Conservation (phyloP, 2,113 vertebrate genomes). For the Oryctolagus cuniculus region DNA sequence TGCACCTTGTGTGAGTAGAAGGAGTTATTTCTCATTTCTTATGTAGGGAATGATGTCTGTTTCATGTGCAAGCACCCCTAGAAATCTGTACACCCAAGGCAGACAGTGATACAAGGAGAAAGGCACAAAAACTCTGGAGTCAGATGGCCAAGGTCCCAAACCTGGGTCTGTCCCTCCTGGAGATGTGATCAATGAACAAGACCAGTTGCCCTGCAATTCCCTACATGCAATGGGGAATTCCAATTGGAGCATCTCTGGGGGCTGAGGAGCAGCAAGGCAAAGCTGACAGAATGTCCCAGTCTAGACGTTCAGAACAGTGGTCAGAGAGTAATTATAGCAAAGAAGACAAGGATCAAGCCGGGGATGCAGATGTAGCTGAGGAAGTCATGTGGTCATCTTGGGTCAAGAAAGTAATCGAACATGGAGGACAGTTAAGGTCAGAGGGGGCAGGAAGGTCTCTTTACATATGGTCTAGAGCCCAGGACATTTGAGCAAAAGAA, state of each 20-base stretch:
- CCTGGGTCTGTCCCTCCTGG: background rate
- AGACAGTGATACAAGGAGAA: background rate
- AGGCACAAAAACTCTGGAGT: background rate
- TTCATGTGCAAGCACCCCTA: background rate
- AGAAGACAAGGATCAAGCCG: background rate
- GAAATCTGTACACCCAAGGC: background rate
- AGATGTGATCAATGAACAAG: background rate
- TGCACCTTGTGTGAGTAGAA: background rate
- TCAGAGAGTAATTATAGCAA: background rate
- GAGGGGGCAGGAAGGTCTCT: background rate
- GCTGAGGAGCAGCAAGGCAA: background rate
- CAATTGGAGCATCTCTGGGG: background rate
- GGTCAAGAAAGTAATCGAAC: background rate
- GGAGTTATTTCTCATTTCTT: background rate
- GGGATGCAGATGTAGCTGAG: background rate
- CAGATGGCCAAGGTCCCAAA: background rate
- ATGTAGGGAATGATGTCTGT: background rate
- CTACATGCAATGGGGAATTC: background rate
- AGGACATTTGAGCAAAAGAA: background rate
- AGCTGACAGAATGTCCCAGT: background rate
- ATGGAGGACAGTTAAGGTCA: background rate
- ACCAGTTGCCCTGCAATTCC: background rate
- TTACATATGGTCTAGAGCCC: background rate
- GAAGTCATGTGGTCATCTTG: background rate
- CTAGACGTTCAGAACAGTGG: background rate